Percentiles rank a stretch among this genome's conserved stretches.
Evolutionary conservation across 2,888 invertebrate species (phyloP).

Genomic region (Epinotia bilunana): DNA sequence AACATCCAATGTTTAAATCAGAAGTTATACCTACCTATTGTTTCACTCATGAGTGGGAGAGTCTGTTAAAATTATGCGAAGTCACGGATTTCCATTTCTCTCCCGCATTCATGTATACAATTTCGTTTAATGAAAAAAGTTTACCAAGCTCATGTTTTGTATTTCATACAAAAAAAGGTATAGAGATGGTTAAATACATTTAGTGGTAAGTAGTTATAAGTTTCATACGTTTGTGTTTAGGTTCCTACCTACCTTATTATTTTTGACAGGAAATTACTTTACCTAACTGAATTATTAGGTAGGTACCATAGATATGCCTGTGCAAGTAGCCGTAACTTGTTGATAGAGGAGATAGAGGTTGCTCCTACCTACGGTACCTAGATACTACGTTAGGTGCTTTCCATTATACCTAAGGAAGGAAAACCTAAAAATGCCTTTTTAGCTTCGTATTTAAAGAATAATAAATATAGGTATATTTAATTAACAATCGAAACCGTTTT

Average conservation of each 20-base stretch:
- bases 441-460: background rate
- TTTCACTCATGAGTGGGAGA: slow-evolving; percentile 9
- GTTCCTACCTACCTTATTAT: background rate
- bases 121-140: slow-evolving; percentile 23
- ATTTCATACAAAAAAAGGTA: background rate
- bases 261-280: background rate
- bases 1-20: background rate
- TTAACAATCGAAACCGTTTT: background rate
- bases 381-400: no score
- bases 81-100: slow-evolving; percentile 34
- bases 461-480: background rate
- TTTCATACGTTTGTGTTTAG: background rate
- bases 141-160: background rate
- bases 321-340: no score
- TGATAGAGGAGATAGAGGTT: no score
- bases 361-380: no score
- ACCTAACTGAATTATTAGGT: no score
- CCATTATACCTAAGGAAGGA: background rate
- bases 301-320: no score
- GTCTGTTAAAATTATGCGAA: slow-evolving; percentile 26
- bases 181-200: background rate
- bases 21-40: background rate
- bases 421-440: background rate
- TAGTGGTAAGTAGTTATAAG: background rate
- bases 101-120: slow-evolving; percentile 29